Evolutionary conservation across 2,888 invertebrate species (phyloP).

Genomic region (Zygothrica quintamaculata): DNA sequence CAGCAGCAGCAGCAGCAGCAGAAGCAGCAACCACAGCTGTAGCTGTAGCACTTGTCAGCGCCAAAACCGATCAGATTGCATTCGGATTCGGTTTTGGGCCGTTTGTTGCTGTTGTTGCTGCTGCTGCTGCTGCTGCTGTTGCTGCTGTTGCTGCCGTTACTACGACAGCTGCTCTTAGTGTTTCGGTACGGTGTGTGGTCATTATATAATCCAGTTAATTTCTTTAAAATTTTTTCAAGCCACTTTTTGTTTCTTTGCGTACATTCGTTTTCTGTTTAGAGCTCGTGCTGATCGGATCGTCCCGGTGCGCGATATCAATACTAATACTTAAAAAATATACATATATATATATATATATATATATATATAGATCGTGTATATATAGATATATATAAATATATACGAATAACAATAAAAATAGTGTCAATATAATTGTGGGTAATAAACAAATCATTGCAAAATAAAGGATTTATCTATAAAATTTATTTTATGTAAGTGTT

Average conservation of each 20-base stretch:
- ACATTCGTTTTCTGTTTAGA: conserved; percentile 69
- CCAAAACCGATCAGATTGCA: conserved; percentile 73
- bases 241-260: conserved; percentile 55
- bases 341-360: conserved; percentile 22
- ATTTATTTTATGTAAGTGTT: no score
- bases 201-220: conserved; percentile 80
- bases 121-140: conserved; percentile 27
- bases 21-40: conserved; percentile 19
- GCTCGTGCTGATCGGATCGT: conserved; percentile 65
- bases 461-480: no score
- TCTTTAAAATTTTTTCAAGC: conserved; percentile 73
- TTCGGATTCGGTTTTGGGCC: conserved; percentile 52
- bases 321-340: neutral
- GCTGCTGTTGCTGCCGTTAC: neutral
- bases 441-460: no score
- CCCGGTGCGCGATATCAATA: conserved; percentile 42
- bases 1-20: conserved; percentile 15
- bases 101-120: conserved; percentile 67
- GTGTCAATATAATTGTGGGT: no score
- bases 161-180: conserved; percentile 27
- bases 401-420: no score
- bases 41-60: conserved; percentile 40
- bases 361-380: neutral
- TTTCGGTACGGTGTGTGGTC: conserved; percentile 38
- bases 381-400: neutral